phyloP scores from a whole-genome alignment of 2,888 invertebrate species.

The Limnephilus auricula region DNA sequence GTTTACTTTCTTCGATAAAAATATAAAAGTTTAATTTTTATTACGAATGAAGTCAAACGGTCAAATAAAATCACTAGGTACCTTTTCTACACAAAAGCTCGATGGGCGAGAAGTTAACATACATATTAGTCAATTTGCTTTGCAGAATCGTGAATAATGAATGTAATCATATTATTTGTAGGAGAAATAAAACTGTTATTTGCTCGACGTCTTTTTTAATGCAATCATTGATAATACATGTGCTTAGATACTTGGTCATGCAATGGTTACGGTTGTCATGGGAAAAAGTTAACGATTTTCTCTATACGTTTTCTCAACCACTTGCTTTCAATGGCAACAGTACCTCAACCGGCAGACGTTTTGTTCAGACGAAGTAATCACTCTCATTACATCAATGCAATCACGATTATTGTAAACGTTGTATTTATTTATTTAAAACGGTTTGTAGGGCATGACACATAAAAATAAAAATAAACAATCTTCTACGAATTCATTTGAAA shows the following conservation, averaged over 20 bases:
- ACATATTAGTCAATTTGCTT: background rate
- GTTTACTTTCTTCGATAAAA: no score
- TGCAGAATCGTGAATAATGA: background rate
- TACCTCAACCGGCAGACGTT: background rate
- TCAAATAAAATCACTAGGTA: background rate
- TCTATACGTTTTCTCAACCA: background rate
- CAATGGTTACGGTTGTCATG: background rate
- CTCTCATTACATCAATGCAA: background rate
- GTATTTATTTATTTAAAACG: background rate
- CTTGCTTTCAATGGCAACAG: background rate
- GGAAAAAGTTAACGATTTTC: background rate
- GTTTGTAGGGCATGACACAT: background rate
- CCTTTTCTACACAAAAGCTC: background rate
- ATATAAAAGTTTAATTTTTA: background rate
- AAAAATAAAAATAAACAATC: background rate
- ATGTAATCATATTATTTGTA: background rate
- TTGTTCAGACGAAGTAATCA: background rate
- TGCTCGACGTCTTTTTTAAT: background rate
- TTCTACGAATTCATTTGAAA: background rate
- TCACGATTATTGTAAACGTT: background rate
- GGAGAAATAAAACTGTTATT: background rate
- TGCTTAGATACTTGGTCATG: background rate
- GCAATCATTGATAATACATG: background rate
- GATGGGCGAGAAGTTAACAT: background rate
- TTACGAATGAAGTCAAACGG: background rate